These are phyloP conservation scores for Calameuta pallipes DNA, from an alignment of 2,888 invertebrate species.

Conservation along the genomic window DNA sequence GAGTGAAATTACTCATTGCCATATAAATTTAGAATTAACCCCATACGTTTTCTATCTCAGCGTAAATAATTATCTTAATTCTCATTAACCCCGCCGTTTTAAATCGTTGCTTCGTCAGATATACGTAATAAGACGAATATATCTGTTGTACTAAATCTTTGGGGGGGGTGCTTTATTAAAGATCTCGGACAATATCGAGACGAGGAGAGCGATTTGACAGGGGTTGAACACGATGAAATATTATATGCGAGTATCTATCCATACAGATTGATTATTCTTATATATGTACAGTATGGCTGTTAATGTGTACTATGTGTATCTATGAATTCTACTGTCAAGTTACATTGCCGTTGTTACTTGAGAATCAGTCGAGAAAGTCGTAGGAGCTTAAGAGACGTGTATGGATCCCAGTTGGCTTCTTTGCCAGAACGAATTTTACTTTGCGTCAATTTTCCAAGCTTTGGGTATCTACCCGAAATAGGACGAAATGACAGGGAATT, in stretches of 20 bases:
- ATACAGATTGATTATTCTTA: background rate
- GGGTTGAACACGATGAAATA: background rate
- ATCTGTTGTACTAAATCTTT: background rate
- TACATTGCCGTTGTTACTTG: background rate
- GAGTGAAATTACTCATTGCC: background rate
- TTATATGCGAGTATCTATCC: background rate
- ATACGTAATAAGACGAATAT: background rate
- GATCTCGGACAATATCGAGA: background rate
- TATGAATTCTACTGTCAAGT: background rate
- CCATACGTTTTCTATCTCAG: background rate
- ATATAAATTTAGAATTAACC: background rate
- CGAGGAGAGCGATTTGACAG: background rate
- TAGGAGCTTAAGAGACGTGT: background rate
- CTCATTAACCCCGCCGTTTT: background rate
- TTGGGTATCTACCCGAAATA: constrained; percentile 41
- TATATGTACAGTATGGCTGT: background rate
- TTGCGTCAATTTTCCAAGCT: constrained; percentile 38
- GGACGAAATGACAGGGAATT: constrained; percentile 49
- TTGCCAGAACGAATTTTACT: constrained; percentile 3
- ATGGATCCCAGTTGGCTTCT: background rate
- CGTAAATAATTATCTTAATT: background rate
- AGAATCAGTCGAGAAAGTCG: constrained; percentile 26
- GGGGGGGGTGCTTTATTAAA: background rate
- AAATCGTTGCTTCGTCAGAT: background rate
- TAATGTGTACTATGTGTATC: background rate